phyloP scores from a whole-genome alignment of 2,797 vertebrate species.

The Centropyge bicolor region DNA sequence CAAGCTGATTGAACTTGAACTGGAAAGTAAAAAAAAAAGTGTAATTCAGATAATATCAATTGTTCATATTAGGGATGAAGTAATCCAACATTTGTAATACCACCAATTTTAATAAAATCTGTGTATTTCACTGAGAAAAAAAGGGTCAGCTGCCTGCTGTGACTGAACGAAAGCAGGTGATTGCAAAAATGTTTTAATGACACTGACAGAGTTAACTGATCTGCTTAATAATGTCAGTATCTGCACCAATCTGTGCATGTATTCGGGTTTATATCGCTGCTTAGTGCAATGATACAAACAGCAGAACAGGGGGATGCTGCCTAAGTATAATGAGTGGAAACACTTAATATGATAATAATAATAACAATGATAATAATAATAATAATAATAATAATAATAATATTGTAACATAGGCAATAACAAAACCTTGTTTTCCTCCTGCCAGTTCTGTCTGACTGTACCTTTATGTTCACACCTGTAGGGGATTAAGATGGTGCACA shows the following conservation, averaged over 20 bases:
- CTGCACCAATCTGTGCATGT: background rate
- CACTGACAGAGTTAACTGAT: background rate
- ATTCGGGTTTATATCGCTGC: background rate
- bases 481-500: constrained; percentile 8
- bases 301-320: background rate
- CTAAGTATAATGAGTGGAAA: too few relatives aligned
- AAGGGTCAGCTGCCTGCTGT: background rate
- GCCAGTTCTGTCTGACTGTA: background rate
- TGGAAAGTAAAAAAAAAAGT: background rate
- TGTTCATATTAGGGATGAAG: background rate
- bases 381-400: too few relatives aligned
- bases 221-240: too few relatives aligned
- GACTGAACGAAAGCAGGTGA: background rate
- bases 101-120: background rate
- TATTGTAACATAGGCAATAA: background rate
- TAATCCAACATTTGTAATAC: background rate
- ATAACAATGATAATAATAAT: too few relatives aligned
- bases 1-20: background rate
- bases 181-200: background rate
- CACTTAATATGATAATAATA: too few relatives aligned
- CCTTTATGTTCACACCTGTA: constrained; percentile 9
- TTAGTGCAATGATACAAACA: background rate
- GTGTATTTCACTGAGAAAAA: background rate
- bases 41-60: background rate
- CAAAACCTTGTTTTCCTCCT: background rate